Conservation (phyloP, 2,797 vertebrate genomes). For the Ctenosaura bakeri region DNA sequence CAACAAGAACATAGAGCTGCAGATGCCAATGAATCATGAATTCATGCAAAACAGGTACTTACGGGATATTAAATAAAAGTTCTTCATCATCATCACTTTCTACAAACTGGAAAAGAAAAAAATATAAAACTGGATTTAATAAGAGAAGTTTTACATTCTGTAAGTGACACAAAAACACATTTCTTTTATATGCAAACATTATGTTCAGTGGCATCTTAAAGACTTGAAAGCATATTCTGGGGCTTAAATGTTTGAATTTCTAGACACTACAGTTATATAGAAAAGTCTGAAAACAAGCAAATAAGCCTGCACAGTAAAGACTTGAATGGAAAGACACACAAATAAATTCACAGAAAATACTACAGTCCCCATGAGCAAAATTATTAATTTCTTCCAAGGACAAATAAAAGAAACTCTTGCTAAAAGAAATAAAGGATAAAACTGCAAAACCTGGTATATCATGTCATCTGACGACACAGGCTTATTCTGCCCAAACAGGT, state of each 20-base stretch:
- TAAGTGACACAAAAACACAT: background rate
- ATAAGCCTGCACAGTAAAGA: background rate
- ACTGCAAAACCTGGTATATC: no score
- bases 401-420: no score
- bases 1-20: fast-evolving
- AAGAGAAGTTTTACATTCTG: background rate
- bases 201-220: background rate
- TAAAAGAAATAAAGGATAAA: no score
- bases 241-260: background rate
- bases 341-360: background rate
- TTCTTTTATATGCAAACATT: background rate
- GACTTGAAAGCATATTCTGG: background rate
- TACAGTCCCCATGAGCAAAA: no score
- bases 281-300: background rate
- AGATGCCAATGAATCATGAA: fast-evolving
- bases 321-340: background rate
- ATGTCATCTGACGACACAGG: no score
- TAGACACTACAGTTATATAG: background rate
- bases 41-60: conserved; percentile 74
- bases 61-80: conserved; percentile 98
- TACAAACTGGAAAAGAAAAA: conserved; percentile 84
- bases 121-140: conserved; percentile 24
- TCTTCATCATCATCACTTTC: conserved; percentile 97
- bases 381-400: no score
- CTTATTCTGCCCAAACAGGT: no score